Evolutionary conservation across 2,113 vertebrate genomes (phyloP).

Genomic region (Xenopus borealis): DNA sequence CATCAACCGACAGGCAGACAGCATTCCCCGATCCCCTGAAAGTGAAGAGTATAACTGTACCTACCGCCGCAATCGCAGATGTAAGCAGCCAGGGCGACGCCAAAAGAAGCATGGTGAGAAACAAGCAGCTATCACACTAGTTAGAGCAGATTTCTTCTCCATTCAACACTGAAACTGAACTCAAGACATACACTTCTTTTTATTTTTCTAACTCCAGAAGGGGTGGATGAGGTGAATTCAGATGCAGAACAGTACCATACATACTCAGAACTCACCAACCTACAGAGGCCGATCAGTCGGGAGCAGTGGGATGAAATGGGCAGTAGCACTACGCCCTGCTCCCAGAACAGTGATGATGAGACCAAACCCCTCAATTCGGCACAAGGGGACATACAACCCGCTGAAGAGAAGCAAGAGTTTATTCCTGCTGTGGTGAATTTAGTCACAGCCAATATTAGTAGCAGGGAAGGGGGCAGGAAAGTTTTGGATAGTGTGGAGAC

Average conservation of each 20-base stretch:
- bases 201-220: slow-evolving; percentile 53
- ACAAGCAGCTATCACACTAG: too few species aligned
- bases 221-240: slow-evolving; percentile 69
- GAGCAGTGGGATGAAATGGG: slow-evolving; percentile 68
- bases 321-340: slow-evolving; percentile 76
- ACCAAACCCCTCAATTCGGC: slow-evolving; percentile 58
- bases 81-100: slow-evolving; percentile 65
- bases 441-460: slow-evolving; percentile 49
- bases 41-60: slow-evolving; percentile 77
- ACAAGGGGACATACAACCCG: slow-evolving; percentile 57
- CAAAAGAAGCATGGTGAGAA: slow-evolving; percentile 77
- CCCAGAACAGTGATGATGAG: slow-evolving; percentile 75
- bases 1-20: slow-evolving; percentile 83
- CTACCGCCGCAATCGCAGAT: slow-evolving; percentile 65
- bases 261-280: slow-evolving; percentile 63
- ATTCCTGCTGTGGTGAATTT: slow-evolving; percentile 64
- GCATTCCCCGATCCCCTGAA: slow-evolving; percentile 77
- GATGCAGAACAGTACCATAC: slow-evolving; percentile 70
- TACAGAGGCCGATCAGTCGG: slow-evolving; percentile 51
- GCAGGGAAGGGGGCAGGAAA: slow-evolving; percentile 49
- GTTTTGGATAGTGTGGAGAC: slow-evolving; percentile 56
- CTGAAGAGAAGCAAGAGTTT: slow-evolving; percentile 62
- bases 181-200: not conserved
- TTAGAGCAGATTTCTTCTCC: too few species aligned
- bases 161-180: too few species aligned